phyloP scores from a whole-genome alignment of 2,113 vertebrate species.

The Gavialis gangeticus region DNA sequence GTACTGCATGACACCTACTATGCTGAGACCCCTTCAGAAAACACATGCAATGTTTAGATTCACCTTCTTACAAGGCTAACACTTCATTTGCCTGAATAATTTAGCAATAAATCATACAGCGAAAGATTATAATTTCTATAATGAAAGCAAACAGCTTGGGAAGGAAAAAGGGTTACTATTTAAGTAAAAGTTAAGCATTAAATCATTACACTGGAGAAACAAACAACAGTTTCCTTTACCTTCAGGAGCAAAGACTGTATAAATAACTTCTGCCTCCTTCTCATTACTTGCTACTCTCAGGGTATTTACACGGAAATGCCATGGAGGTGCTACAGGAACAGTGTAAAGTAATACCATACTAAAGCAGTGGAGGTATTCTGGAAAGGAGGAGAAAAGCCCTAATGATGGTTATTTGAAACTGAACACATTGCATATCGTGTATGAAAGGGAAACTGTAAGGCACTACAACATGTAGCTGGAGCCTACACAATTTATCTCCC shows the following conservation, averaged over 20 bases:
- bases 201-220: not conserved
- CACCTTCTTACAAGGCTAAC: constrained; percentile 32
- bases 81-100: constrained; percentile 47
- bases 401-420: not conserved
- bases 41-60: not conserved
- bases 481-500: not conserved
- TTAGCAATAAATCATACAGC: constrained; percentile 34
- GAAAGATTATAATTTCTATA: constrained; percentile 1
- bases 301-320: not conserved
- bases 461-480: not conserved
- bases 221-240: not conserved
- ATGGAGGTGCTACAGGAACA: not conserved
- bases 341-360: not conserved
- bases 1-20: not conserved
- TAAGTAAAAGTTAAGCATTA: constrained; percentile 10
- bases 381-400: not conserved
- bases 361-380: not conserved
- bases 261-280: not conserved
- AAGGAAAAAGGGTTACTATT: not conserved
- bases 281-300: not conserved
- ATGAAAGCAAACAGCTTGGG: constrained; percentile 8
- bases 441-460: not conserved
- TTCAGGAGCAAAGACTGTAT: not conserved
- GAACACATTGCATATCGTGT: not conserved
- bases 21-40: not conserved